phyloP scores from a whole-genome alignment of 2,113 vertebrate species.

The Tupaia tana region DNA sequence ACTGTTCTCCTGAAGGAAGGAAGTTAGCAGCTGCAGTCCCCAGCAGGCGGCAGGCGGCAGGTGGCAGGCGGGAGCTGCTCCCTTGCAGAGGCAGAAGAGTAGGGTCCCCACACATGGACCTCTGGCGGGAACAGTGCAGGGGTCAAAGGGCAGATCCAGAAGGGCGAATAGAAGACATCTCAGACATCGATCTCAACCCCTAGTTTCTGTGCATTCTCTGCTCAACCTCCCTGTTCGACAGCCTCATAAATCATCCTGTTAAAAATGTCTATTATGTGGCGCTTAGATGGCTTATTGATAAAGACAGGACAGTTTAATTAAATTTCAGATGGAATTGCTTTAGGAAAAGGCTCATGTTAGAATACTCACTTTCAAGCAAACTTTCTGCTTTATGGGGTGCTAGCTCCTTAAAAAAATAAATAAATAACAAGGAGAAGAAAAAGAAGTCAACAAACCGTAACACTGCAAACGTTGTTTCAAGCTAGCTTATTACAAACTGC shows the following conservation, averaged over 20 bases:
- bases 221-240: background rate
- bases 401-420: constrained; percentile 25
- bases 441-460: constrained; percentile 71
- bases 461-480: constrained; percentile 73
- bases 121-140: background rate
- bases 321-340: constrained; percentile 33
- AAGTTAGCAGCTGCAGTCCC: accelerated
- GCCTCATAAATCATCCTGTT: constrained; percentile 35
- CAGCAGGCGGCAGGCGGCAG: too few species aligned
- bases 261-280: background rate
- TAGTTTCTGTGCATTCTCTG: background rate
- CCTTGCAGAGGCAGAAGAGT: background rate
- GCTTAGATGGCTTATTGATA: constrained; percentile 29
- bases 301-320: constrained; percentile 56
- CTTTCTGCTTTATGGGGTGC: constrained; percentile 76
- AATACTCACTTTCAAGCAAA: constrained; percentile 74
- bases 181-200: background rate
- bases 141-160: accelerated
- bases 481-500: constrained; percentile 78
- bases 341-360: constrained; percentile 53
- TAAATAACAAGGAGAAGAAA: background rate
- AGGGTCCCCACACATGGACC: accelerated
- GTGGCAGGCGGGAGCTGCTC: too few species aligned
- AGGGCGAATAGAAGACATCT: accelerated
- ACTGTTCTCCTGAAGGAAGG: accelerated